These are phyloP conservation scores for Micromys minutus DNA, from an alignment of 2,113 vertebrate genomes.

Conservation along the genomic window DNA sequence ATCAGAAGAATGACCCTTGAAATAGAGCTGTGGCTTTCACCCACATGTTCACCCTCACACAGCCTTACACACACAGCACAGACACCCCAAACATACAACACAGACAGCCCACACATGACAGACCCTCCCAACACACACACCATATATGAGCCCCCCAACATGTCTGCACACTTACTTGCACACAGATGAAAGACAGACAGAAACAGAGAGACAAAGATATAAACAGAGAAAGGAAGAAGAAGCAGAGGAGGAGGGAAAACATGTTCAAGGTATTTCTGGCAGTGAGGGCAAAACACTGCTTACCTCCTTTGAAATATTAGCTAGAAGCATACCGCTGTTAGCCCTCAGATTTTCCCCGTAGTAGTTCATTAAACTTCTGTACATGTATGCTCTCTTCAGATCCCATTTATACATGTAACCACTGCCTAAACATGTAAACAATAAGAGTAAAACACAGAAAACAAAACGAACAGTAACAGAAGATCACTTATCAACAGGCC, in stretches of 20 bases:
- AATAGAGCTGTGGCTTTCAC: not conserved
- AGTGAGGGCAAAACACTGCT: not conserved
- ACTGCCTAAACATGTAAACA: not conserved
- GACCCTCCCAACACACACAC: not conserved
- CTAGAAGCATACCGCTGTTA: not conserved
- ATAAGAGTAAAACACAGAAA: not conserved
- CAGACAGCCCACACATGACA: not conserved
- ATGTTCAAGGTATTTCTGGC: not conserved
- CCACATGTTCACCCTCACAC: no score
- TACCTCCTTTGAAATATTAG: not conserved
- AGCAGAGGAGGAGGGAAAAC: not conserved
- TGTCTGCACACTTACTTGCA: not conserved
- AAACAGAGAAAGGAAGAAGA: not conserved
- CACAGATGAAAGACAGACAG: not conserved
- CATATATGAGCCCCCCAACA: no score
- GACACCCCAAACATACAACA: not conserved
- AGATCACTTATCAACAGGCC: not conserved
- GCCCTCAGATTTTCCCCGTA: not conserved
- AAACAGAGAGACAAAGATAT: not conserved
- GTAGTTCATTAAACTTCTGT: not conserved
- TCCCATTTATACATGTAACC: not conserved
- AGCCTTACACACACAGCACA: not conserved
- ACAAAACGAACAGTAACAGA: not conserved
- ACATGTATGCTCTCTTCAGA: not conserved
- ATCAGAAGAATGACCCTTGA: no score